Evolutionary conservation across 2,113 vertebrate genomes (phyloP).

Genomic region (Gymnocephalus cernua): DNA sequence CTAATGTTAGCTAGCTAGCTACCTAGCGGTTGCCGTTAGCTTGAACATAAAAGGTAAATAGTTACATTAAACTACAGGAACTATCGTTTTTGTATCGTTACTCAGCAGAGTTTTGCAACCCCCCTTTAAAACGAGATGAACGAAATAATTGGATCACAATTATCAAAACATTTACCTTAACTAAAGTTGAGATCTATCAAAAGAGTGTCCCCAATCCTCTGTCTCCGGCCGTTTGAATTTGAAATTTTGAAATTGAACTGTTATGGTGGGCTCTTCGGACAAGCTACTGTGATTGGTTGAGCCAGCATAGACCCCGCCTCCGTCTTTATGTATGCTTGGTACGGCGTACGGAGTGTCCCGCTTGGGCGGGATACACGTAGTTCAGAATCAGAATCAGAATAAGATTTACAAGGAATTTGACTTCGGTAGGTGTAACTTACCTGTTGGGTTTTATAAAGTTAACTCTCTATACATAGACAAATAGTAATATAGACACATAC

Average conservation of each 20-base stretch:
- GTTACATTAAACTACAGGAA: accelerated
- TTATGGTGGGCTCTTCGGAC: constrained; percentile 44
- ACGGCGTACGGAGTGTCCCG: accelerated
- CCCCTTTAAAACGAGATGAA: accelerated
- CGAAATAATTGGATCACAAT: too few species aligned
- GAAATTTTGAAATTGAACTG: constrained; percentile 59
- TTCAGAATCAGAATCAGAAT: too few species aligned
- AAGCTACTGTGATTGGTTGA: constrained; percentile 63
- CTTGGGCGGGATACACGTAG: constrained; percentile 2
- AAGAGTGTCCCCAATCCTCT: accelerated
- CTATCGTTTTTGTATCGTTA: too few species aligned
- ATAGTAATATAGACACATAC: too few species aligned
- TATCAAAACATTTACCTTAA: constrained; percentile 11
- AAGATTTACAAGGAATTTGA: too few species aligned
- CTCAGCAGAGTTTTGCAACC: accelerated
- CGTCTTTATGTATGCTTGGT: accelerated
- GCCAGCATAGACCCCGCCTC: constrained; percentile 11
- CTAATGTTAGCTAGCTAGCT: neutral
- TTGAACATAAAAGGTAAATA: neutral
- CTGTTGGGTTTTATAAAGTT: too few species aligned
- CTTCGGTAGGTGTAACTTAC: too few species aligned
- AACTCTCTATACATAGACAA: too few species aligned
- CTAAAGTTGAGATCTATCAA: accelerated
- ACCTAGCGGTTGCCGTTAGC: neutral
- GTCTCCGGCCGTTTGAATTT: constrained; percentile 76